Evolutionary conservation across 1,140 invertebrate species (phyloP).

Genomic region (Brachionus koreanus): DNA sequence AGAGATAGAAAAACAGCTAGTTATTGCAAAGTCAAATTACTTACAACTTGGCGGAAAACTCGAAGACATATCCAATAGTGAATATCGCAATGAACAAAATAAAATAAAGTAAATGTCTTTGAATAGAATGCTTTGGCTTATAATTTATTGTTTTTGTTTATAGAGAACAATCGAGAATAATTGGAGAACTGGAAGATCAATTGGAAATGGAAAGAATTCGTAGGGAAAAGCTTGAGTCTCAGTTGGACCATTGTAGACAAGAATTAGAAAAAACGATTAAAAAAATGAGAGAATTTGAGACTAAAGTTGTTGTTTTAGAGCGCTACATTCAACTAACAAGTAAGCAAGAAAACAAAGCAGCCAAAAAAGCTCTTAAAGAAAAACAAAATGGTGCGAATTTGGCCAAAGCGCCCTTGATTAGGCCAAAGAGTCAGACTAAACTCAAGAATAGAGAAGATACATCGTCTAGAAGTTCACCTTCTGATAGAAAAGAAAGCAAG

Average conservation of each 20-base stretch:
- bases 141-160: neutral
- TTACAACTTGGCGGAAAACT: conserved; percentile 57
- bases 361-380: neutral
- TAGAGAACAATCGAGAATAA: conserved; percentile 48
- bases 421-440: conserved; percentile 8
- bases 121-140: neutral
- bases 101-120: conserved; percentile 50
- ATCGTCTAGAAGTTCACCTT: neutral
- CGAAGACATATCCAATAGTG: conserved; percentile 51
- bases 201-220: conserved; percentile 57
- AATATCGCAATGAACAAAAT: conserved; percentile 51
- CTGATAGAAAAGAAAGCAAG: neutral
- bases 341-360: conserved; percentile 5
- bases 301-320: conserved; percentile 22
- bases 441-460: neutral
- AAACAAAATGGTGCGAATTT: neutral
- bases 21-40: conserved; percentile 58
- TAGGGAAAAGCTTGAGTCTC: conserved; percentile 56
- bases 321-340: neutral
- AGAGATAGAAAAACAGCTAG: conserved; percentile 54
- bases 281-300: conserved; percentile 25
- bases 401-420: neutral
- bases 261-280: conserved; percentile 31
- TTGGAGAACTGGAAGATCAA: conserved; percentile 55
- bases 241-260: conserved; percentile 55